Conservation (phyloP, 2,888 invertebrate genomes). For the Ochropacha duplaris region DNA sequence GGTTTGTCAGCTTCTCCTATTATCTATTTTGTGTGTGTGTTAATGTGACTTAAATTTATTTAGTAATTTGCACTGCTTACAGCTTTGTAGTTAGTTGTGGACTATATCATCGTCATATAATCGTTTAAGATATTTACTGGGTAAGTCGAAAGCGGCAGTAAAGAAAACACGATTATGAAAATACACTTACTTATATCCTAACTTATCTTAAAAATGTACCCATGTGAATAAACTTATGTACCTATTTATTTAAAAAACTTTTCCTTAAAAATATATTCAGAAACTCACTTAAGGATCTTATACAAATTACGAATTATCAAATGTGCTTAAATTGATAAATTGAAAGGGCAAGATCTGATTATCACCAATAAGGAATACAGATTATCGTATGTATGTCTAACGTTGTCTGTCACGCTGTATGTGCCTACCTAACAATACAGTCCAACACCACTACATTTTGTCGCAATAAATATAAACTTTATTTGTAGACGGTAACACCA, state of each 20-base stretch:
- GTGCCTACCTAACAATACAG: too few relatives aligned
- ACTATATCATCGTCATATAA: too few relatives aligned
- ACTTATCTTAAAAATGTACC: too few relatives aligned
- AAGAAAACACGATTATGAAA: too few relatives aligned
- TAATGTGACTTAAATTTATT: constrained; percentile 6
- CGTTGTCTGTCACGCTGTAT: too few relatives aligned
- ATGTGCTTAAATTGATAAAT: neutral
- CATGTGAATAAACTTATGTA: too few relatives aligned
- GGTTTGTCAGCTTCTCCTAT: constrained; percentile 9
- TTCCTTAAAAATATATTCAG: neutral
- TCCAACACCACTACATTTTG: too few relatives aligned
- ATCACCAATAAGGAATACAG: neutral
- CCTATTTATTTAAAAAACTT: neutral
- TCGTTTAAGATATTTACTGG: neutral
- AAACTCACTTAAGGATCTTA: neutral
- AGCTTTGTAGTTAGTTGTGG: neutral
- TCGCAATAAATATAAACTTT: too few relatives aligned
- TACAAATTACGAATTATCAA: neutral
- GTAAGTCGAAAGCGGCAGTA: neutral
- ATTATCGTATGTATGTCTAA: too few relatives aligned
- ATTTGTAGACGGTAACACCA: too few relatives aligned
- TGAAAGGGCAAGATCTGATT: too few relatives aligned
- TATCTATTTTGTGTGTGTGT: constrained; percentile 6
- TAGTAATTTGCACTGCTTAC: neutral
- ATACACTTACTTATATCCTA: too few relatives aligned